Conservation (phyloP, 2,888 invertebrate genomes). For the Blomia tropicalis region DNA sequence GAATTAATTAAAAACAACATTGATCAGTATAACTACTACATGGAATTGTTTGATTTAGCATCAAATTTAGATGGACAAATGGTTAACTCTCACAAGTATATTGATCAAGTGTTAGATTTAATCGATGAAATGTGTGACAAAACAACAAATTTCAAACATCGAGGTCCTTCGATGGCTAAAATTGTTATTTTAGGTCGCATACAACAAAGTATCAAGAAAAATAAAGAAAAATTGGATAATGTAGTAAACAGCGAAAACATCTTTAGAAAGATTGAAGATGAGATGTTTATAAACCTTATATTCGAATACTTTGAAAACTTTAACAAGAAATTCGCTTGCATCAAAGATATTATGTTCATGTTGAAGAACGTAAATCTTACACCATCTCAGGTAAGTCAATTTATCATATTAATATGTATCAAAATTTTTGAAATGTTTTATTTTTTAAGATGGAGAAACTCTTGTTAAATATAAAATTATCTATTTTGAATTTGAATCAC, state of each 20-base stretch:
- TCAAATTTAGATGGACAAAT: conserved; percentile 13
- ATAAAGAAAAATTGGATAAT: neutral
- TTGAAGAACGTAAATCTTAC: conserved; percentile 22
- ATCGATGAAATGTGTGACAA: neutral
- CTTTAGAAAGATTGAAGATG: neutral
- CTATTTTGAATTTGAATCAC: neutral
- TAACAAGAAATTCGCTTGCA: conserved; percentile 70
- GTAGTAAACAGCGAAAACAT: neutral
- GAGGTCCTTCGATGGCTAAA: conserved; percentile 69
- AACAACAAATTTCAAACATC: conserved; percentile 34
- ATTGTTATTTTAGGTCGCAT: conserved; percentile 42
- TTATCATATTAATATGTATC: neutral
- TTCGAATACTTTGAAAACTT: conserved; percentile 62
- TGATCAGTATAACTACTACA: conserved; percentile 26
- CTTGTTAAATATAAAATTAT: neutral
- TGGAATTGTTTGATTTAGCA: conserved; percentile 20
- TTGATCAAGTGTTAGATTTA: neutral
- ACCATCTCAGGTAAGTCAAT: neutral
- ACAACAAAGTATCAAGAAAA: neutral
- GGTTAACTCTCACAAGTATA: neutral
- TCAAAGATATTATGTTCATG: conserved; percentile 52
- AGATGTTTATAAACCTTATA: conserved; percentile 38
- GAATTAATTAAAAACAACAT: conserved; percentile 42
- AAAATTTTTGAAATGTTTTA: neutral
- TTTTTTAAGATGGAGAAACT: neutral